These are phyloP conservation scores for Campylomormyrus numenius DNA, from an alignment of 2,113 vertebrate genomes.

Conservation along the genomic window DNA sequence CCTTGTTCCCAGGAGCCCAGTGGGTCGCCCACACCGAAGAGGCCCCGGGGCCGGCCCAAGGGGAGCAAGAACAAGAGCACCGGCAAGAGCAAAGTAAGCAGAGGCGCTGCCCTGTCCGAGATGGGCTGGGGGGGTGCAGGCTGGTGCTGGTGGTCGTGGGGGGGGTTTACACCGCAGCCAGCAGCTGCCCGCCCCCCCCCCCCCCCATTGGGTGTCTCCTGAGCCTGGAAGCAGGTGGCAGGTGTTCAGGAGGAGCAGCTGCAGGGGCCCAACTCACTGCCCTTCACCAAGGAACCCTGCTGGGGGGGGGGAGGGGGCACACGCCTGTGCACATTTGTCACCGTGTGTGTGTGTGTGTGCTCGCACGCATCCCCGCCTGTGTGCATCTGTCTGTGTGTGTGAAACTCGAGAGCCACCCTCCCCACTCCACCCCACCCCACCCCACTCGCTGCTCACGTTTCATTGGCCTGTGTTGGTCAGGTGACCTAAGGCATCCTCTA, in stretches of 20 bases:
- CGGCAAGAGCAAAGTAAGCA: conserved; percentile 75
- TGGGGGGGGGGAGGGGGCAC: background rate
- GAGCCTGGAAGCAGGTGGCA: background rate
- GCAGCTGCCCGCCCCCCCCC: background rate
- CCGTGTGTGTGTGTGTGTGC: background rate
- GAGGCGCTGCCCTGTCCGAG: background rate
- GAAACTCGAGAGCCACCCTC: background rate
- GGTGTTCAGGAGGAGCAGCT: background rate
- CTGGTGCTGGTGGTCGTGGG: background rate
- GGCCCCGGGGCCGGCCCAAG: conserved; percentile 87
- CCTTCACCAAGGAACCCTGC: background rate
- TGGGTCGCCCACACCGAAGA: conserved; percentile 85
- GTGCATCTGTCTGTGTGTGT: background rate
- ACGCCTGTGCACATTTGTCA: background rate
- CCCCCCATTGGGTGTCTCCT: background rate
- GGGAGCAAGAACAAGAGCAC: conserved; percentile 88
- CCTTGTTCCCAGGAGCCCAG: conserved; percentile 69
- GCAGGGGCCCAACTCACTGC: background rate
- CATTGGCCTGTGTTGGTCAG: background rate
- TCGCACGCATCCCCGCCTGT: background rate
- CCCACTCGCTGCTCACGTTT: background rate
- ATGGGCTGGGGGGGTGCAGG: background rate
- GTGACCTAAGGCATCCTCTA: background rate
- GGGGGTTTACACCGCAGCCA: background rate
- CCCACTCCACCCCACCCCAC: background rate